Evolutionary conservation across 1,140 invertebrate species (phyloP), one percentile per base, ranked within the genome.

Genomic region (Anoplophora glabripennis): DNA sequence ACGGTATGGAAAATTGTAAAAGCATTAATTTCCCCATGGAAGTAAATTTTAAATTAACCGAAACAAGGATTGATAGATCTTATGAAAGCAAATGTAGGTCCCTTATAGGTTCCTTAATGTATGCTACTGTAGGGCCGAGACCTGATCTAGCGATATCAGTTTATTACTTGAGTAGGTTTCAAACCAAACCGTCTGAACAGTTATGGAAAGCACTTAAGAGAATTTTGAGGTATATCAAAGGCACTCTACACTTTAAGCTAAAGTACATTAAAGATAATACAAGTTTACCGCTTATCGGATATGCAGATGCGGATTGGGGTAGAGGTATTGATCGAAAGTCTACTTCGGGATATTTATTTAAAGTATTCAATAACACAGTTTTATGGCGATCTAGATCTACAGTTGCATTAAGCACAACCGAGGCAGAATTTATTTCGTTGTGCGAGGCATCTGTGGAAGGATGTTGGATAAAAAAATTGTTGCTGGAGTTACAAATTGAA

Each of bases 361-460:
- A 59, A 18, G 67, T 76, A 38, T 56, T 59, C 56, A 61, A 67
- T 59, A 73, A 69, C 59, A 66, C 69, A 18, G 60, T 77, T 14
- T 48, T 53, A 35, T 79, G 74, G 78, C 56, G 55, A 18, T 73
- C 68, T 28, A 75, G 74, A 48, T 37, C 18, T 12, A 57, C 55
- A 57, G 73, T 76, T 17, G 64, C 73, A 15, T 17, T 78, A 0
- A 79, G 75, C 1, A 75, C 76, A 1, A 75, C 76, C 7, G 77
- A 80, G 59, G 63, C 77, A 3, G 77, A 80, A 59, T 79, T 78
- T 67, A 63, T 79, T 8, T 71, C 74, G n/a, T 57, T 78, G n/a
- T 71, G 66, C 57, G 67, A 66, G 46, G 72, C 71, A 15, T 57
- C 66, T 11, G 61, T 61, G 56, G 76, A 78, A 59, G 67, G 67